Conservation (phyloP, 2,797 vertebrate species). For the Falco biarmicus region DNA sequence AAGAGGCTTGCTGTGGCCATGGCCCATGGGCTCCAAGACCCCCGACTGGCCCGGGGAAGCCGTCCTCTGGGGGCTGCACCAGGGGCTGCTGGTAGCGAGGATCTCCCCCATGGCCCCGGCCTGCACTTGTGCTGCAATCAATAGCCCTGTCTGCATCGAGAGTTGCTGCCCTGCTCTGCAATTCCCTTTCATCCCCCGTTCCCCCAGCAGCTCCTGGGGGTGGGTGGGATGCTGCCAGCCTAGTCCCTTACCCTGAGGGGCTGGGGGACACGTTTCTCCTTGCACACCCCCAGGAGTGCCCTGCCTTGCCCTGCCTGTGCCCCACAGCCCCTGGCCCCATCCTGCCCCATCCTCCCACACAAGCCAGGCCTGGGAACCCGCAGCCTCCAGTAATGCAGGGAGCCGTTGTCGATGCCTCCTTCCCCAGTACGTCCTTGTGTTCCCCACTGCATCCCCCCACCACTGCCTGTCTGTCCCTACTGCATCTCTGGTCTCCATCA, state of each 20-base stretch:
- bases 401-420: neutral
- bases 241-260: neutral
- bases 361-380: neutral
- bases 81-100: neutral
- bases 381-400: neutral
- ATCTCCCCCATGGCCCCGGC: neutral
- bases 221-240: neutral
- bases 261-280: neutral
- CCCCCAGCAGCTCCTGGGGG: constrained; percentile 27
- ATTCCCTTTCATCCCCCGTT: constrained; percentile 71
- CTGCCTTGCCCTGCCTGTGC: neutral
- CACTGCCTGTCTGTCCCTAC: neutral
- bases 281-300: fast-evolving
- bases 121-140: neutral
- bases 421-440: fast-evolving
- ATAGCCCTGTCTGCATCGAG: constrained; percentile 44
- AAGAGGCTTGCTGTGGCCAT: fast-evolving
- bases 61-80: neutral
- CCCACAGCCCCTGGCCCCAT: neutral
- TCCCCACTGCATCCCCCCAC: neutral
- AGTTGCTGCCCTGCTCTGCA: constrained; percentile 56
- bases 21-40: fast-evolving
- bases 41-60: fast-evolving
- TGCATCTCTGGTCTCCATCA: neutral
- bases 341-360: no score